Evolutionary conservation across 2,888 invertebrate genomes (phyloP), one percentile per base, ranked within the genome.

Genomic region (Ecliptopera silaceata): DNA sequence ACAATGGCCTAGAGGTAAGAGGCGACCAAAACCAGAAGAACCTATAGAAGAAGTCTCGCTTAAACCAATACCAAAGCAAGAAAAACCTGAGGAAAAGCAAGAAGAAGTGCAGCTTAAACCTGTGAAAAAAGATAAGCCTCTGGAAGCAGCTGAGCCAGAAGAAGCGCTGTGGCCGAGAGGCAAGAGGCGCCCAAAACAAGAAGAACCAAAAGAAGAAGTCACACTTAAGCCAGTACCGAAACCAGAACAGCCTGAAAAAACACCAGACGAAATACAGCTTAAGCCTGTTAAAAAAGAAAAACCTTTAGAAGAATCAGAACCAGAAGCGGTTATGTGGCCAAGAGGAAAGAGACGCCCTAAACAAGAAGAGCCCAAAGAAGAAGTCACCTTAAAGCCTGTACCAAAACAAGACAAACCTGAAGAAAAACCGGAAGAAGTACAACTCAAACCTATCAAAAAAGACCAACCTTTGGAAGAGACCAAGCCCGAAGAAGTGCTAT

Each of bases 341-440:
- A 74, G 69, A n/a, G 86, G 85, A 1, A 81, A 76, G 51, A 81
- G 78, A 53, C 75, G 75, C 4, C 84, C 84, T 12, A 71, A 79
- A 6, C 79, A 80, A 49, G 82, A 89, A 72, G 80, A 62, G 70
- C 80, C 70, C 68, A 84, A 56, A 18, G 92, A 92, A 72, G 69
- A 73, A 48, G 62, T 66, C 0, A 69, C 76, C 43, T 64, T 85
- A 5, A 79, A 79, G 58, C 86, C 91, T 0, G 72, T 86, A 65
- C 80, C 63, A 2, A 89, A 38, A 66, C 66, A 63, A 64, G 56
- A 76, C 41, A 65, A 61, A 13, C 56, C 53, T 13, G 80, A 77
- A 38, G 82, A 86, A 64, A 83, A 64, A 62, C 76, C 88, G 1
- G 89, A 92, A 62, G 86, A 91, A 64, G 79, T 88, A 1, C 80